phyloP scores from a whole-genome alignment of 1,140 invertebrate genomes.

The Trachymyrmex cornetzi region DNA sequence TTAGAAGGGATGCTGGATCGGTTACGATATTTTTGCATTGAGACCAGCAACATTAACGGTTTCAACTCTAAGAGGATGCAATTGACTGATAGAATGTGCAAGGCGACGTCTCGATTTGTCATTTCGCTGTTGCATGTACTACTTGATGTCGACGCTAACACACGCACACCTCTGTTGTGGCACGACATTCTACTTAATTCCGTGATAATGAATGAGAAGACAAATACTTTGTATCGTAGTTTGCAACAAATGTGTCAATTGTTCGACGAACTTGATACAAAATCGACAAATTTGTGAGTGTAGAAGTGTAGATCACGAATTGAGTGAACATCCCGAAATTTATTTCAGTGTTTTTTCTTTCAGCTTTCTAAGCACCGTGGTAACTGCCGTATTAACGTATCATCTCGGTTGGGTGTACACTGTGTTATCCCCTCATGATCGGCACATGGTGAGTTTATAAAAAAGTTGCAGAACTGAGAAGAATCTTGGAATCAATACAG shows the following conservation, averaged over 20 bases:
- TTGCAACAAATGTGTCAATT: constrained; percentile 84
- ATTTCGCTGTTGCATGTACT: constrained; percentile 80
- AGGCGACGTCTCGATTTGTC: constrained; percentile 77
- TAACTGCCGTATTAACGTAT: constrained; percentile 95
- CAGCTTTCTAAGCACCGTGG: constrained; percentile 96
- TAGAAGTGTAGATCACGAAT: constrained; percentile 8
- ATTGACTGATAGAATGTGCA: constrained; percentile 78
- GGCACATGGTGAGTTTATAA: constrained; percentile 75
- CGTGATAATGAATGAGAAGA: constrained; percentile 72
- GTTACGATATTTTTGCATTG: constrained; percentile 88
- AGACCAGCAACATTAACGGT: constrained; percentile 68
- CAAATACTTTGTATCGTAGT: constrained; percentile 74
- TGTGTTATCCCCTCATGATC: constrained; percentile 85
- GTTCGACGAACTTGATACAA: constrained; percentile 83
- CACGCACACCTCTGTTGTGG: constrained; percentile 80
- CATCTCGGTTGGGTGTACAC: constrained; percentile 96
- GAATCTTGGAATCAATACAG: background rate
- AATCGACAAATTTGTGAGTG: constrained; percentile 85
- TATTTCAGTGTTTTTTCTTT: constrained; percentile 78
- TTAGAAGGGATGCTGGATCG: constrained; percentile 93
- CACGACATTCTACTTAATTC: constrained; percentile 84
- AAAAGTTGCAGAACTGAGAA: background rate
- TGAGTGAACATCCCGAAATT: constrained; percentile 28
- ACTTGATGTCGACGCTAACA: constrained; percentile 61
- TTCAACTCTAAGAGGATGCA: constrained; percentile 69